Evolutionary conservation across 2,113 vertebrate genomes (phyloP).

Genomic region (Chloroceryle aenea): DNA sequence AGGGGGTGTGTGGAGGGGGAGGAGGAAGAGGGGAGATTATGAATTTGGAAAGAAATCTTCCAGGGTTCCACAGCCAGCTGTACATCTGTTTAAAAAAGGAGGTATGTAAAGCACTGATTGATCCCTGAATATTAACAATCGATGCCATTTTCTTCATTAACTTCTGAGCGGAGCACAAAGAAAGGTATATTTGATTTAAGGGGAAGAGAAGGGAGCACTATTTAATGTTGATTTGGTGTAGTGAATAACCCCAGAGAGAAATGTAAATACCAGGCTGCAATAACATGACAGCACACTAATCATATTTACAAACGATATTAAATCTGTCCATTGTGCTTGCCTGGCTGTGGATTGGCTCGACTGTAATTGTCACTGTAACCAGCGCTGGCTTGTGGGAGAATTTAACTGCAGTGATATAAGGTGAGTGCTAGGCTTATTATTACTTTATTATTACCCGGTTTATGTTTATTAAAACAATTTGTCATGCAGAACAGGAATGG

Average conservation of each 20-base stretch:
- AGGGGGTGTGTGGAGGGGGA: constrained; percentile 69
- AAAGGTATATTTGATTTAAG: constrained; percentile 83
- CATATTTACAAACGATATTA: constrained; percentile 99
- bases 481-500: constrained; percentile 99
- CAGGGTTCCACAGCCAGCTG: constrained; percentile 77
- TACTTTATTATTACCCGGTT: constrained; percentile 99
- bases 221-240: constrained; percentile 92
- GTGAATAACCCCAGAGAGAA: constrained; percentile 96
- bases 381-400: constrained; percentile 93
- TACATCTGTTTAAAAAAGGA: constrained; percentile 77
- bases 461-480: constrained; percentile 99
- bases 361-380: constrained; percentile 98
- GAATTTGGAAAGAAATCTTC: constrained; percentile 72
- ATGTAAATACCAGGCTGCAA: constrained; percentile 98
- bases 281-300: constrained; percentile 99
- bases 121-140: constrained; percentile 93
- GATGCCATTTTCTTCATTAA: constrained; percentile 92
- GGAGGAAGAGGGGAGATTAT: constrained; percentile 18
- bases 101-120: constrained; percentile 86
- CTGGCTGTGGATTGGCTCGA: constrained; percentile 89
- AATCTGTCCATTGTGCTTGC: constrained; percentile 98
- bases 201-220: constrained; percentile 83
- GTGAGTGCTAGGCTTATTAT: constrained; percentile 99
- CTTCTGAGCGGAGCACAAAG: constrained; percentile 81
- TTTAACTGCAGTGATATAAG: constrained; percentile 99